Conservation (phyloP, 2,113 vertebrate species). For the Oostethus manadensis region DNA sequence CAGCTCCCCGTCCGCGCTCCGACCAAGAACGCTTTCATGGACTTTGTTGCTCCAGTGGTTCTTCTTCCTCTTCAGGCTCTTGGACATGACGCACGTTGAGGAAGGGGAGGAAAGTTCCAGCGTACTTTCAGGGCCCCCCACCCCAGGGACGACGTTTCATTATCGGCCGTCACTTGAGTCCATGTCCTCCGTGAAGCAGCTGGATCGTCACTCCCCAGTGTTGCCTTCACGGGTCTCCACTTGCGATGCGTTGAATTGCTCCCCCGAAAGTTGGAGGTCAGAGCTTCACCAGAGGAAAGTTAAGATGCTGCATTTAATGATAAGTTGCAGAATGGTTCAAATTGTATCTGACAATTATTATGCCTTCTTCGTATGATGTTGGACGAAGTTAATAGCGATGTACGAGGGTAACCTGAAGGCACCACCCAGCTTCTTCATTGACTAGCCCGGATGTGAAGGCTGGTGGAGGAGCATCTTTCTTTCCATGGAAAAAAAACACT, state of each 20-base stretch:
- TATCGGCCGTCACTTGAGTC: conserved; percentile 35
- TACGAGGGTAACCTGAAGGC: conserved; percentile 38
- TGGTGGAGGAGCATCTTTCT: conserved; percentile 60
- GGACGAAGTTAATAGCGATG: neutral
- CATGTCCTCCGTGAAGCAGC: conserved; percentile 61
- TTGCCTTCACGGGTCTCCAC: conserved; percentile 54
- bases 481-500: conserved; percentile 42
- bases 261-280: neutral
- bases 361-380: neutral
- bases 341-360: neutral
- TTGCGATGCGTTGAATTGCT: conserved; percentile 8
- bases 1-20: conserved; percentile 80
- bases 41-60: conserved; percentile 97
- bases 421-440: conserved; percentile 42
- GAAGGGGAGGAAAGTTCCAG: conserved; percentile 40
- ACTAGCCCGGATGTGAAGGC: conserved; percentile 76
- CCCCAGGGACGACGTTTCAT: conserved; percentile 26
- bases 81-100: conserved; percentile 82
- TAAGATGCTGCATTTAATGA: neutral
- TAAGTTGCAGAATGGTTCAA: neutral
- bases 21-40: conserved; percentile 85
- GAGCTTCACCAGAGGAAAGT: neutral
- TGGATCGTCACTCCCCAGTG: conserved; percentile 58
- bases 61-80: conserved; percentile 87
- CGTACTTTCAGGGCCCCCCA: conserved; percentile 14